Conservation (phyloP, 2,888 invertebrate genomes). For the Lamellibrachia columna region DNA sequence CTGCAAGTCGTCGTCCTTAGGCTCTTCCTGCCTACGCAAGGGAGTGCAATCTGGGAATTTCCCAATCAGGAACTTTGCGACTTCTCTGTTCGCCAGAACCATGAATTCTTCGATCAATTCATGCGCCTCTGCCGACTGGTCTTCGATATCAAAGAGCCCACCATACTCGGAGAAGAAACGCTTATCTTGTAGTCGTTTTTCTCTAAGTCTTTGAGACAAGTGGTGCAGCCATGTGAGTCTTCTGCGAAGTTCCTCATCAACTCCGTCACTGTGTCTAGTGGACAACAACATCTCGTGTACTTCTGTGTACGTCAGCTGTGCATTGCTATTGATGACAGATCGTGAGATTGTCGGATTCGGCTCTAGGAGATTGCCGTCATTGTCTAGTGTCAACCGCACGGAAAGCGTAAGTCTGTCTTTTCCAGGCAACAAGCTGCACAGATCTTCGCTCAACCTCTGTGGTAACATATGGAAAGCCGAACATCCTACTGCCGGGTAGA, state of each 20-base stretch:
- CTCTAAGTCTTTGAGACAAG: slow-evolving; percentile 47
- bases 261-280: neutral
- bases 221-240: slow-evolving; percentile 41
- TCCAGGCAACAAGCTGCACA: slow-evolving; percentile 67
- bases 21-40: slow-evolving; percentile 48
- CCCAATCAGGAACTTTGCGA: slow-evolving; percentile 48
- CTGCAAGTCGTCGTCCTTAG: slow-evolving; percentile 34
- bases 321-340: slow-evolving; percentile 50
- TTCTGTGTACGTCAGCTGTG: slow-evolving; percentile 46
- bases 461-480: slow-evolving; percentile 90
- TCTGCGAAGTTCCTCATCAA: neutral
- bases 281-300: slow-evolving; percentile 48
- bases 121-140: slow-evolving; percentile 41
- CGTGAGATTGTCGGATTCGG: slow-evolving; percentile 13
- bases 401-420: slow-evolving; percentile 78
- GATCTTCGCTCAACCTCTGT: slow-evolving; percentile 77
- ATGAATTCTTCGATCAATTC: slow-evolving; percentile 56
- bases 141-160: slow-evolving; percentile 20
- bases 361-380: slow-evolving; percentile 70
- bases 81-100: slow-evolving; percentile 52
- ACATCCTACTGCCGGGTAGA: slow-evolving; percentile 64
- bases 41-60: slow-evolving; percentile 49
- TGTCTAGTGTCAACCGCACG: slow-evolving; percentile 86
- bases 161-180: slow-evolving; percentile 46
- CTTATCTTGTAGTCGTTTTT: slow-evolving; percentile 54